phyloP scores from a whole-genome alignment of 2,113 vertebrate genomes.

The Onychorhynchus coronatus region DNA sequence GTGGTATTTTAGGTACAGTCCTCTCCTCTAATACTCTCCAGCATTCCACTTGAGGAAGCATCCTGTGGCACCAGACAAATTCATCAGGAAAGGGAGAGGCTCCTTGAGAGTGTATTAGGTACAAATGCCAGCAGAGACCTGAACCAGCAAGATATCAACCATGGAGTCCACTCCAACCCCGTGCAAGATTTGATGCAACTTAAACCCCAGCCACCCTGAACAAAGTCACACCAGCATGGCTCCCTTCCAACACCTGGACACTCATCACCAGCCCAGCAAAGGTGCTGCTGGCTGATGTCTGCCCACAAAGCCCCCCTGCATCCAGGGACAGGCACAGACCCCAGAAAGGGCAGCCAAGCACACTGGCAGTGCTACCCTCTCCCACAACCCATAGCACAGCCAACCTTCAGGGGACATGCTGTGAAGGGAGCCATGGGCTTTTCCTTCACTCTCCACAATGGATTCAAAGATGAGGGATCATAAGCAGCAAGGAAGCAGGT shows the following conservation, averaged over 20 bases:
- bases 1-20: background rate
- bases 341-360: background rate
- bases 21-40: background rate
- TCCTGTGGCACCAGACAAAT: background rate
- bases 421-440: background rate
- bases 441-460: background rate
- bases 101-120: accelerated
- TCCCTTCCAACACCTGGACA: background rate
- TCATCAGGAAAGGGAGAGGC: background rate
- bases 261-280: background rate
- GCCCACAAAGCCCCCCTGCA: background rate
- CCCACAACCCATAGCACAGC: background rate
- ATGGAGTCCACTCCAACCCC: accelerated
- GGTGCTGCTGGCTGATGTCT: background rate
- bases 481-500: background rate
- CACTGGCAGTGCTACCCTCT: background rate
- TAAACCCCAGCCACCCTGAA: background rate
- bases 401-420: background rate
- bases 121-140: background rate
- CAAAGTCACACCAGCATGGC: background rate
- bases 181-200: background rate
- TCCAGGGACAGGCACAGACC: accelerated
- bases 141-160: background rate
- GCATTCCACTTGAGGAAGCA: background rate
- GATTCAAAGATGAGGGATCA: background rate